Conservation (phyloP, 2,113 vertebrate genomes). For the Pleuronectes platessa region DNA sequence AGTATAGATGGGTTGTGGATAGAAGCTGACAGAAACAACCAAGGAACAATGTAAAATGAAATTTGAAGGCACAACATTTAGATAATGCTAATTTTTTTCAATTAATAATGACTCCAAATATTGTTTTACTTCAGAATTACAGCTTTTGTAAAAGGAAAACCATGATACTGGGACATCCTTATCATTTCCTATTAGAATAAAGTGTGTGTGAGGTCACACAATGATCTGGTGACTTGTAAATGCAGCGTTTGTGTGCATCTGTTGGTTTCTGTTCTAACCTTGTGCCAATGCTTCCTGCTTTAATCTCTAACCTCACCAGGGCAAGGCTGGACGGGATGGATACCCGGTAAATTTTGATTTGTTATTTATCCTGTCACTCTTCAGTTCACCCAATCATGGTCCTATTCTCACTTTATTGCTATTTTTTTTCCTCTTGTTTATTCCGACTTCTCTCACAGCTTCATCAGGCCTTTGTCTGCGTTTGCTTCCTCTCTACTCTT, state of each 20-base stretch:
- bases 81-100: not conserved
- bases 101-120: too few species aligned
- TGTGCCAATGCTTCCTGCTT: conserved; percentile 73
- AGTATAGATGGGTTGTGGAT: conserved; percentile 10
- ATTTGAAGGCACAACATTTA: not conserved
- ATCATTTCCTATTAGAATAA: not conserved
- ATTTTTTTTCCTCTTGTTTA: not conserved
- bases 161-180: too few species aligned
- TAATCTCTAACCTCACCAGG: conserved; percentile 90
- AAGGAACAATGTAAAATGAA: not conserved
- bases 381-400: conserved; percentile 43
- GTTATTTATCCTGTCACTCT: conserved; percentile 66
- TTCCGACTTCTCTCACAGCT: conserved; percentile 4
- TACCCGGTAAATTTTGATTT: conserved; percentile 94
- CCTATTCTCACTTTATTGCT: not conserved
- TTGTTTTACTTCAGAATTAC: too few species aligned
- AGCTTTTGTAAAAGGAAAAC: too few species aligned
- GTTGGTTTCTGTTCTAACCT: conserved; percentile 57
- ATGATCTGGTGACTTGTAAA: not conserved
- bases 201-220: not conserved
- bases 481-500: conserved; percentile 1
- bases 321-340: conserved; percentile 95
- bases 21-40: not conserved
- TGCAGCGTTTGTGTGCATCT: conserved; percentile 40
- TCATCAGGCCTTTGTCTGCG: not conserved